phyloP scores from a whole-genome alignment of 1,140 invertebrate species.

The Notospermus geniculatus region DNA sequence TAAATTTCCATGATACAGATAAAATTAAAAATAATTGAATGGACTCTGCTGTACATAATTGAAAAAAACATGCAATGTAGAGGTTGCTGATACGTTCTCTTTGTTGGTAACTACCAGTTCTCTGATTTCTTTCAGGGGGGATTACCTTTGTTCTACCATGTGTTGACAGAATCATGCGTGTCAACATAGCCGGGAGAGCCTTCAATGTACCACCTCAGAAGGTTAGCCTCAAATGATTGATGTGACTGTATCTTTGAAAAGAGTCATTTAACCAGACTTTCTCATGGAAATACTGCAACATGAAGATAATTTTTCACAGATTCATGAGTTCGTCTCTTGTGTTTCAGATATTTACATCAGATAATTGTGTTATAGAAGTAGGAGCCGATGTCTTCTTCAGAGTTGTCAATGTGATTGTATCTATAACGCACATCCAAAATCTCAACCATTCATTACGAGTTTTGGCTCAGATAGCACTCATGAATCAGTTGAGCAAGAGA shows the following conservation, averaged over 20 bases:
- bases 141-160: conserved; percentile 41
- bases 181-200: conserved; percentile 41
- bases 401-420: conserved; percentile 33
- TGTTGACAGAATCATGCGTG: conserved; percentile 36
- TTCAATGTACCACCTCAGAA: conserved; percentile 53
- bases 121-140: conserved; percentile 25
- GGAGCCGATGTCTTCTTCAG: conserved; percentile 46
- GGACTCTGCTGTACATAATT: too few species aligned
- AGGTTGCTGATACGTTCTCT: neutral
- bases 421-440: conserved; percentile 41
- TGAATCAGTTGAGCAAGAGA: conserved; percentile 33
- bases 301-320: too few species aligned
- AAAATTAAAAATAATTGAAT: too few species aligned
- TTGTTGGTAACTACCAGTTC: conserved; percentile 4
- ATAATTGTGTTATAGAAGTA: conserved; percentile 43
- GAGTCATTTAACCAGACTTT: too few species aligned
- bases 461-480: conserved; percentile 35
- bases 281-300: too few species aligned
- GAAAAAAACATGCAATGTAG: too few species aligned
- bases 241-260: too few species aligned
- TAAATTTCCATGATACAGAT: too few species aligned
- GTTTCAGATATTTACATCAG: conserved; percentile 38
- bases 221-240: conserved; percentile 29
- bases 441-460: conserved; percentile 39
- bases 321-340: too few species aligned